Evolutionary conservation across 2,113 vertebrate species (phyloP), one percentile per base, ranked within the genome.

Genomic region (Phoxinus phoxinus): DNA sequence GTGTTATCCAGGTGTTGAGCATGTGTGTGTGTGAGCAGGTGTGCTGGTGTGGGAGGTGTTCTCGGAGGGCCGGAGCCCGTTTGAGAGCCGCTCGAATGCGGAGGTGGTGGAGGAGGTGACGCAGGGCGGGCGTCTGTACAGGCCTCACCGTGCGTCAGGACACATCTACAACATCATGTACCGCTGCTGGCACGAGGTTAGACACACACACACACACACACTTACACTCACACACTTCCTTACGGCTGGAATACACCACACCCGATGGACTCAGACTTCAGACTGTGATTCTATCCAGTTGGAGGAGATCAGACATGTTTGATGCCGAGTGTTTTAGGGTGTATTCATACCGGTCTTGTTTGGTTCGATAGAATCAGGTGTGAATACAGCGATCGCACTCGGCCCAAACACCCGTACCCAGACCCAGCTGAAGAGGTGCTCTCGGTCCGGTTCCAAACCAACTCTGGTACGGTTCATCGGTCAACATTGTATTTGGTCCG

Each of bases 1-100:
- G 21, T 56, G 17, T 19, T 21, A 53, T 21, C 19, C 6, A 21
- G 53, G 19, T 21, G 19, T 9, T 56, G 6, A 56, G 71, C 2
- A 9, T 83, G 77, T 86, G 84, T 84, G 78, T 90, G 83, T 84
- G 37, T 23, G 81, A 91, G 63, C 84, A 97, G 96, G 97, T 25
- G 96, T 98, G 84, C 81, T 97, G 85, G 96, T 97, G 96, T 97
- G 97, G 96, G 97, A 98, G 92, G 92, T 98, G 83, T 97, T 94
- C 92, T 94, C 96, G 0, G 95, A 96, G 90, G 97, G 97, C 65
- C 94, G 93, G 89, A 96, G 93, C 84, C 96, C 97, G 8, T 97
- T 97, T 89, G 96, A 96, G 84, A 95, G 92, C 59, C 93, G 92
- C 59, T 92, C 95, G 46, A 97, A 97, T 90, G 19, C 89, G 72